A percentile compares a stretch with the other conserved stretches of the same genome.
Conservation (phyloP, 2,888 invertebrate genomes). For the Andricus quercusramuli region DNA sequence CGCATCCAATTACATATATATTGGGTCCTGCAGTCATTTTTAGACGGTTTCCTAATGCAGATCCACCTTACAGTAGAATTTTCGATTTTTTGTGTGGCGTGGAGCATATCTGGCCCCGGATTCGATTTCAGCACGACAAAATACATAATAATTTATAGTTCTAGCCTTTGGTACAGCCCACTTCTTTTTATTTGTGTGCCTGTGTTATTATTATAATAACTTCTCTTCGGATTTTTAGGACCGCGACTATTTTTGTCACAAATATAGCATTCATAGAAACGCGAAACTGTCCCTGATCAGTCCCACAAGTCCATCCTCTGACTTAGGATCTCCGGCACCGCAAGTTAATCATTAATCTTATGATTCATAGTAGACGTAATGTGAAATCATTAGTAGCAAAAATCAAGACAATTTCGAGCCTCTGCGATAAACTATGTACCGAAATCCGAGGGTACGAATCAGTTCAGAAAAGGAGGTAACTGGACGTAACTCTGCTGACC, state of each 20-base stretch:
- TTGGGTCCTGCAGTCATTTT: no score
- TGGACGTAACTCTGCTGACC: conserved; percentile 84
- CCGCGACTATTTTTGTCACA: not conserved
- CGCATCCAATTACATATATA: no score
- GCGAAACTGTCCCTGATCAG: conserved; percentile 6
- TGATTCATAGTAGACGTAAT: not conserved
- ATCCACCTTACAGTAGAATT: no score
- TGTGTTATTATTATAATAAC: not conserved
- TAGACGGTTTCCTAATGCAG: no score
- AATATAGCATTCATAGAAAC: not conserved
- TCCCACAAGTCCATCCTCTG: not conserved
- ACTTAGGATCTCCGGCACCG: not conserved
- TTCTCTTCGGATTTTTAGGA: not conserved
- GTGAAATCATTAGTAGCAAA: not conserved
- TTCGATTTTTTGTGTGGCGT: no score
- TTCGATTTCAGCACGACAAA: no score
- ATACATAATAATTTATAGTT: no score
- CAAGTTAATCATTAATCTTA: not conserved
- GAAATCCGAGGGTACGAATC: conserved; percentile 75
- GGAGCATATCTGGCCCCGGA: no score
- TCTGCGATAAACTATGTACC: conserved; percentile 59
- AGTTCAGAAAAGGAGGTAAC: conserved; percentile 89
- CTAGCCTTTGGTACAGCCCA: no score
- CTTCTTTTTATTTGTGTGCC: no score
- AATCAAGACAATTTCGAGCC: conserved; percentile 8